These are phyloP conservation scores for Bombus turneri DNA, from an alignment of 1,140 invertebrate species.

Conservation along the genomic window DNA sequence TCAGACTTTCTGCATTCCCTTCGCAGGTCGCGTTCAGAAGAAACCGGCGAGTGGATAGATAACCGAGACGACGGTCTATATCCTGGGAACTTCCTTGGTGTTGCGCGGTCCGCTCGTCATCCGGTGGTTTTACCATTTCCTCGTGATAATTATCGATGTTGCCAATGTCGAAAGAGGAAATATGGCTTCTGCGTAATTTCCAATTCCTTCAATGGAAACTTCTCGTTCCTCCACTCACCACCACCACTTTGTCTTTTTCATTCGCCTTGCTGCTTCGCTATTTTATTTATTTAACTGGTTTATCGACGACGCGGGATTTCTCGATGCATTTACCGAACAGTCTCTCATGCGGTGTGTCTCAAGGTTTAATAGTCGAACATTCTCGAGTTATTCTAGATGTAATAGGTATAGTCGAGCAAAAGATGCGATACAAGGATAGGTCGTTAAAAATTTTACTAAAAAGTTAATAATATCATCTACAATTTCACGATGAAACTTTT, in stretches of 20 bases:
- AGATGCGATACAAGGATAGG: too few species aligned
- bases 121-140: conserved; percentile 51
- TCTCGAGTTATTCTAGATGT: too few species aligned
- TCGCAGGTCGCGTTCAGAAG: not conserved
- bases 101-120: not conserved
- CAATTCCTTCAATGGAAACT: conserved; percentile 28
- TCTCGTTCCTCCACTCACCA: too few species aligned
- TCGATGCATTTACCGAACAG: too few species aligned
- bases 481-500: too few species aligned
- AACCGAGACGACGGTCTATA: not conserved
- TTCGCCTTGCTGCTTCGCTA: not conserved
- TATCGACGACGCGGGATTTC: too few species aligned
- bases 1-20: not conserved
- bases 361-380: too few species aligned
- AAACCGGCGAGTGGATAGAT: not conserved
- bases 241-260: not conserved
- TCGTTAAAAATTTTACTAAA: too few species aligned
- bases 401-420: too few species aligned
- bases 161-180: conserved; percentile 3
- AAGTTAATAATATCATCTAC: too few species aligned
- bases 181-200: not conserved
- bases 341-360: too few species aligned
- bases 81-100: conserved; percentile 40
- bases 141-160: conserved; percentile 48
- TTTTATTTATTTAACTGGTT: not conserved